Conservation (phyloP, 1,140 invertebrate genomes). For the Cyphomyrmex costatus region DNA sequence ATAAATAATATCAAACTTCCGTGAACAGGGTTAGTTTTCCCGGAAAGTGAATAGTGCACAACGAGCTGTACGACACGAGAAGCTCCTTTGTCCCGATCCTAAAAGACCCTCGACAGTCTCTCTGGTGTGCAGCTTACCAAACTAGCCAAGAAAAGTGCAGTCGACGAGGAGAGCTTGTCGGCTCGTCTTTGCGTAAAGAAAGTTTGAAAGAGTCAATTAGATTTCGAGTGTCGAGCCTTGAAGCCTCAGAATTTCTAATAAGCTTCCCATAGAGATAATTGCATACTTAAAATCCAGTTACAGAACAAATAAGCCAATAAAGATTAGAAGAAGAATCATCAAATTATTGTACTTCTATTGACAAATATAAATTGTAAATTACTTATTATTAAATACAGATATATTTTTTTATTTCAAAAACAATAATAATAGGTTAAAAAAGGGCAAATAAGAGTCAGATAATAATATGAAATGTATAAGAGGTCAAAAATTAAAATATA, state of each 20-base stretch:
- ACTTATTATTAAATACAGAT: neutral
- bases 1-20: conserved; percentile 60
- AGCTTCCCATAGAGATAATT: neutral
- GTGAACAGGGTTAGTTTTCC: conserved; percentile 33
- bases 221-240: conserved; percentile 1
- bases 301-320: neutral
- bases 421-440: too few relatives aligned
- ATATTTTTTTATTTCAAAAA: neutral
- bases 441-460: too few relatives aligned
- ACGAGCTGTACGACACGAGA: neutral
- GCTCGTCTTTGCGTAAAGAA: conserved; percentile 10
- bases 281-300: neutral
- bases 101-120: conserved; percentile 34
- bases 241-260: neutral
- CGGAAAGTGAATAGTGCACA: conserved; percentile 11
- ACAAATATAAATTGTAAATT: neutral
- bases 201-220: conserved; percentile 17
- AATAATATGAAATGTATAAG: too few relatives aligned
- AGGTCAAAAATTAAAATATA: too few relatives aligned
- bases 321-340: neutral
- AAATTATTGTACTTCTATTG: neutral
- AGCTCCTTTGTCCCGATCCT: conserved; percentile 30
- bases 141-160: conserved; percentile 22
- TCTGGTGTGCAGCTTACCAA: conserved; percentile 34
- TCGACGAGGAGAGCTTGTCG: neutral